A percentile compares a stretch with the other conserved stretches of the same genome.
These are phyloP conservation scores for Microtus agrestis DNA, from an alignment of 2,797 vertebrate species.

Conservation along the genomic window DNA sequence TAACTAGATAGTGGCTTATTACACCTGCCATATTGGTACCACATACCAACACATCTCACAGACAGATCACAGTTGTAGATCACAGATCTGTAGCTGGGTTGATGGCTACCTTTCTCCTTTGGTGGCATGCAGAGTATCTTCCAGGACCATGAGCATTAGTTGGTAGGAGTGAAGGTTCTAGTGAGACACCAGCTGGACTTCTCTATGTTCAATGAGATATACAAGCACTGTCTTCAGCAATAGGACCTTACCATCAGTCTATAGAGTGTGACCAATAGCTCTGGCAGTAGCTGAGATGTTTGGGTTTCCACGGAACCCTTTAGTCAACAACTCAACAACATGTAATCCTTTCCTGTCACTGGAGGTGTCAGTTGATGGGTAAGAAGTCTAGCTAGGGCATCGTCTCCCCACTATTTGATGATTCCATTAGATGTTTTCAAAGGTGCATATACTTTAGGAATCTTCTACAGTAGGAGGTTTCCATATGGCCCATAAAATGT, in stretches of 20 bases:
- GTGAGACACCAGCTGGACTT: background rate
- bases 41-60: background rate
- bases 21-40: background rate
- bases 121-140: background rate
- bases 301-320: background rate
- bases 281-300: background rate
- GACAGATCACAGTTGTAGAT: background rate
- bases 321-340: background rate
- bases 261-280: background rate
- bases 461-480: background rate
- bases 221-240: background rate
- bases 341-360: background rate
- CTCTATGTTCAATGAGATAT: background rate
- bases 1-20: background rate
- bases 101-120: background rate
- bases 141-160: background rate
- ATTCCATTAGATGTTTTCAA: background rate
- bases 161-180: background rate
- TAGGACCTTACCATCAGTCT: background rate
- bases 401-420: background rate
- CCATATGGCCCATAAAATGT: background rate
- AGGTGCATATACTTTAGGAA: background rate
- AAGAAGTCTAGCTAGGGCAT: background rate
- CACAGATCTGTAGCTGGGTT: background rate
- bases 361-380: background rate